Percentiles rank a stretch among this genome's conserved stretches.
These are phyloP conservation scores for Cettia cetti DNA, from an alignment of 2,113 vertebrate genomes.

Conservation along the genomic window DNA sequence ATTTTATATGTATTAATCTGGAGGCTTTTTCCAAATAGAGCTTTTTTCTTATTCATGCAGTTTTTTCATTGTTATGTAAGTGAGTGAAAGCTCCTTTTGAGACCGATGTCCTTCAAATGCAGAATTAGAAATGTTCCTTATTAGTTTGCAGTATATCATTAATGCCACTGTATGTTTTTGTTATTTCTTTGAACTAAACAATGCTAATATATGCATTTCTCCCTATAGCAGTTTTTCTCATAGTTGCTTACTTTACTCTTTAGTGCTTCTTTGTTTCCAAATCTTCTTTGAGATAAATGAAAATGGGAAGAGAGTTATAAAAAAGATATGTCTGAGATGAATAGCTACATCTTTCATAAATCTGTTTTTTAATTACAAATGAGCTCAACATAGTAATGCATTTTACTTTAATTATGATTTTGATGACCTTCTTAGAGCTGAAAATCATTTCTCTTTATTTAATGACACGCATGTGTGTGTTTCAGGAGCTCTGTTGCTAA, in stretches of 20 bases:
- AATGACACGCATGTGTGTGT: slow-evolving; percentile 20
- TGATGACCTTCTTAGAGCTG: slow-evolving; percentile 52
- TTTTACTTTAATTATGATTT: slow-evolving; percentile 55
- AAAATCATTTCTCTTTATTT: slow-evolving; percentile 38
- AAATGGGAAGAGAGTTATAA: slow-evolving; percentile 17
- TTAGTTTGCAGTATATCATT: not conserved
- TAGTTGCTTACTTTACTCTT: not conserved
- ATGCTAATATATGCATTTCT: not conserved
- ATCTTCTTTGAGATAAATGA: not conserved
- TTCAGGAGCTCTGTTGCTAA: slow-evolving; percentile 57
- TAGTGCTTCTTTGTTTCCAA: not conserved
- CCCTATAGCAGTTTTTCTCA: not conserved
- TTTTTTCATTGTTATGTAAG: not conserved
- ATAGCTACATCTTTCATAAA: slow-evolving; percentile 29
- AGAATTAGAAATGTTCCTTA: not conserved
- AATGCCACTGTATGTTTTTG: not conserved
- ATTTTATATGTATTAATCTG: not conserved
- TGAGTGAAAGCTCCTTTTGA: not conserved
- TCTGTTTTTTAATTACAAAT: slow-evolving; percentile 51
- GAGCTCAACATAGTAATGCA: not conserved
- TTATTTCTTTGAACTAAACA: not conserved
- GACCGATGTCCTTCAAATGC: not conserved
- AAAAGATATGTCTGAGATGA: slow-evolving; percentile 20
- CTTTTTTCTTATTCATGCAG: not conserved
- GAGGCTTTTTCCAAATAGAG: not conserved